Base-by-base conservation (phyloP, 2,113 vertebrate genomes). In the Cephalopholis sonnerati region DNA sequence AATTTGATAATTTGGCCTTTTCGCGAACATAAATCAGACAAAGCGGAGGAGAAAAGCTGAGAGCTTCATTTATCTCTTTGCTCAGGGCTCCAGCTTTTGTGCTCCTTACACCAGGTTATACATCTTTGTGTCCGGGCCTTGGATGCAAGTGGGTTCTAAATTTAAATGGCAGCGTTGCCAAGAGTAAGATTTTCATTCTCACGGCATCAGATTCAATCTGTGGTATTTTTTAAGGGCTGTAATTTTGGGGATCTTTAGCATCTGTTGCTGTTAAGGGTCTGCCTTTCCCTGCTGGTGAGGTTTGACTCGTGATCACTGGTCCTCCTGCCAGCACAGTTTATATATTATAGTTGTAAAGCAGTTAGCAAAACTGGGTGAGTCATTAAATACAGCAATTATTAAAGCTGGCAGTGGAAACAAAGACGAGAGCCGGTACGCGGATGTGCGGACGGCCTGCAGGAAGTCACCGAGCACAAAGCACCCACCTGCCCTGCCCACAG, bases 401-500 rank as follows among this genome's bases (percentile, higher is more conserved):
- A 36, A 36, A 57, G 48, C 53, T 51, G 20, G 48, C 41, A 41
- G 25, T 11, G 25, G 41, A 50, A 24, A 63, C 41, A 50, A 59
- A 18, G 57, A 82, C 17, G 41, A 44, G 36, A 3, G 36, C 36
- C 7, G 36, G 2, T 5, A 10, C 4, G 58, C 7, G 17, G 46
- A 39, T 24, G 58, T n/a, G 4, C 3, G 22, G 17, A 51, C 18
- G 12, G 29, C 59, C 69, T 44, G 48, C 1, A 36, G 46, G 48
- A 77, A 74, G 73, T n/a, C 77, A 44, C 50, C 17, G 9, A 48
- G 62, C 58, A 46, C 63, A 48, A 55, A 46, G 41, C 53, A 8
- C 53, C 83, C 81, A 90, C 80, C 85, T 76, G 82, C 73, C 77
- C 85, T 22, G 74, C 67, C 81, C 32, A 32, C 76, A 61, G 79